These are phyloP conservation scores for Machimus rusticus DNA, from an alignment of 2,888 invertebrate genomes.

Conservation along the genomic window DNA sequence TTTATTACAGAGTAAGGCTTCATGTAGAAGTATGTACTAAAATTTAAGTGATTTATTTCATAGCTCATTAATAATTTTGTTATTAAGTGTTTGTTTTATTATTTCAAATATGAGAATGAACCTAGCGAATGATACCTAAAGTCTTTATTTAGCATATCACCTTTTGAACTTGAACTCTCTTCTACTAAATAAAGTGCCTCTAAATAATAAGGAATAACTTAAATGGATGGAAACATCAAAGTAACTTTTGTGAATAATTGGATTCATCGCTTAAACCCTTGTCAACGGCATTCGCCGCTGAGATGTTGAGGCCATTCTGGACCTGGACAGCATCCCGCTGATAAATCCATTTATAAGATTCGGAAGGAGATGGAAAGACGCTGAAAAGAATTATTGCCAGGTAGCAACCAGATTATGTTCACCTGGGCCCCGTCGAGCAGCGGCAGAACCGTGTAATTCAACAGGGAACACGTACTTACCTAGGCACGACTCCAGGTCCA, in stretches of 20 bases:
- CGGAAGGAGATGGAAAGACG: neutral
- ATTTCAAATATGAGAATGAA: too few relatives aligned
- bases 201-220: neutral
- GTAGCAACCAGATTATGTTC: neutral
- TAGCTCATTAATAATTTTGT: neutral
- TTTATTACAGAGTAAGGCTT: too few relatives aligned
- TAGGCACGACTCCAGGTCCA: constrained; percentile 61
- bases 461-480: constrained; percentile 52
- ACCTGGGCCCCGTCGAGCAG: neutral
- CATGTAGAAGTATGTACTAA: too few relatives aligned
- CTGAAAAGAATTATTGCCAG: neutral
- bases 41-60: too few relatives aligned
- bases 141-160: neutral
- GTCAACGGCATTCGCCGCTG: neutral
- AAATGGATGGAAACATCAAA: neutral
- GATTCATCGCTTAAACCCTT: neutral
- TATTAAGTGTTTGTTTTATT: neutral
- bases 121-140: neutral
- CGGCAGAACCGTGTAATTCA: neutral
- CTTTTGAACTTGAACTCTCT: neutral
- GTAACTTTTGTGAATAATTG: neutral
- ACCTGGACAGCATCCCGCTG: neutral
- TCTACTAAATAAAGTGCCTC: neutral
- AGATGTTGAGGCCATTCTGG: neutral
- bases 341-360: neutral